phyloP scores from a whole-genome alignment of 1,140 invertebrate species.

The Pollicipes pollicipes region DNA sequence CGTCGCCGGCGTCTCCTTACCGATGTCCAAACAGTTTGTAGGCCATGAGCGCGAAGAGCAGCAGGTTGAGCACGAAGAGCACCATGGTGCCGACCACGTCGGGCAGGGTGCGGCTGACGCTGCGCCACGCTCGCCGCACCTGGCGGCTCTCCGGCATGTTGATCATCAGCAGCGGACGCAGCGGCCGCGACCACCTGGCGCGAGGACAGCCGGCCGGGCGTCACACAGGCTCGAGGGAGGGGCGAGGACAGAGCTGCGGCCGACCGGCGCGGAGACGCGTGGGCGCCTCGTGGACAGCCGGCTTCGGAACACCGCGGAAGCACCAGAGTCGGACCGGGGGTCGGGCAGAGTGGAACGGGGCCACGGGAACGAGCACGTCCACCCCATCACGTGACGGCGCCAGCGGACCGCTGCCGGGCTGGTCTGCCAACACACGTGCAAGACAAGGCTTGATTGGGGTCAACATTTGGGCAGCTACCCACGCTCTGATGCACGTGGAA shows the following conservation, averaged over 20 bases:
- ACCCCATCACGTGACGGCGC: too few relatives aligned
- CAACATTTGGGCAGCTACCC: too few relatives aligned
- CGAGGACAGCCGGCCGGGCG: neutral
- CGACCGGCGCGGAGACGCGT: neutral
- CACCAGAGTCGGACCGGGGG: neutral
- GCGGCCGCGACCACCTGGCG: slow-evolving; percentile 31
- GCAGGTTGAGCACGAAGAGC: slow-evolving; percentile 31
- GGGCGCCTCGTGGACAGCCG: too few relatives aligned
- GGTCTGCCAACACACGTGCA: too few relatives aligned
- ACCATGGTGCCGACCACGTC: slow-evolving; percentile 34
- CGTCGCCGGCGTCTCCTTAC: slow-evolving; percentile 15
- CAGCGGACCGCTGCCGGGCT: too few relatives aligned
- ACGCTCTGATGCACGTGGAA: too few relatives aligned
- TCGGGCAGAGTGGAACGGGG: slow-evolving; percentile 16
- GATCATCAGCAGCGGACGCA: slow-evolving; percentile 33
- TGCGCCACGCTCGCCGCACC: slow-evolving; percentile 33
- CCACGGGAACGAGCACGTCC: too few relatives aligned
- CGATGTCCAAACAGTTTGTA: slow-evolving; percentile 31
- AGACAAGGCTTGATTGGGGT: too few relatives aligned
- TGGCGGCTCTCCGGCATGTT: slow-evolving; percentile 35
- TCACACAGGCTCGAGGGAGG: neutral
- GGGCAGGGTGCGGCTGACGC: slow-evolving; percentile 33
- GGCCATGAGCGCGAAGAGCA: slow-evolving; percentile 33
- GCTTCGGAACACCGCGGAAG: too few relatives aligned
- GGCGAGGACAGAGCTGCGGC: neutral